phyloP scores from a whole-genome alignment of 2,113 vertebrate genomes.

The Podarcis raffonei region DNA sequence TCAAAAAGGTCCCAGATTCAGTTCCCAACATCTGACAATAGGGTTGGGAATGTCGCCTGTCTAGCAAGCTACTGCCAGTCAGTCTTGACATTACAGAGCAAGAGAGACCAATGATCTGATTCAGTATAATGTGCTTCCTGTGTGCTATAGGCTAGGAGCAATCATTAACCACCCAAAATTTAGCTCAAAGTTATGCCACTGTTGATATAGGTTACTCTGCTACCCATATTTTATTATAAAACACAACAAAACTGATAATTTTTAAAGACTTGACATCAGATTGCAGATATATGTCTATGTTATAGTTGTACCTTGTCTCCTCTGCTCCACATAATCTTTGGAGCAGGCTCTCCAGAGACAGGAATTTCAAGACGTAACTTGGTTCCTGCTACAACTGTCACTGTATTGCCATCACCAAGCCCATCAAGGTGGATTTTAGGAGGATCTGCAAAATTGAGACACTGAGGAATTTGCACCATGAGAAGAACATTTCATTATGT shows the following conservation, averaged over 20 bases:
- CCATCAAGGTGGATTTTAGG: conserved; percentile 90
- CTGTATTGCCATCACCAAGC: conserved; percentile 89
- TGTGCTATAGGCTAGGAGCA: neutral
- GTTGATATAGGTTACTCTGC: neutral
- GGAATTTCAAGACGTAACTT: conserved; percentile 96
- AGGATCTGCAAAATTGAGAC: conserved; percentile 83
- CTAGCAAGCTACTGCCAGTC: neutral
- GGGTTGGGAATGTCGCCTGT: neutral
- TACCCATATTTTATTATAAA: neutral
- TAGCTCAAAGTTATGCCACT: neutral
- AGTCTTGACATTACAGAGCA: no score
- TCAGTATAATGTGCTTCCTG: neutral
- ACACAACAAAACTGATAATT: neutral
- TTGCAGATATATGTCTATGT: neutral
- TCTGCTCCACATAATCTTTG: conserved; percentile 92
- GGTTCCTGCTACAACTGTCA: conserved; percentile 92
- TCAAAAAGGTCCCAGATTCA: neutral
- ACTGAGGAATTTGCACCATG: neutral
- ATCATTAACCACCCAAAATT: no score
- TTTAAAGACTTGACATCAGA: neutral
- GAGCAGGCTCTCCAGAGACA: conserved; percentile 90
- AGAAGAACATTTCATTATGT: neutral
- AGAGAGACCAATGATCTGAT: neutral
- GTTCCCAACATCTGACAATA: neutral
- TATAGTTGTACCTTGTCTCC: conserved; percentile 87